Conservation (phyloP, 2,113 vertebrate genomes). For the Tichodroma muraria region DNA sequence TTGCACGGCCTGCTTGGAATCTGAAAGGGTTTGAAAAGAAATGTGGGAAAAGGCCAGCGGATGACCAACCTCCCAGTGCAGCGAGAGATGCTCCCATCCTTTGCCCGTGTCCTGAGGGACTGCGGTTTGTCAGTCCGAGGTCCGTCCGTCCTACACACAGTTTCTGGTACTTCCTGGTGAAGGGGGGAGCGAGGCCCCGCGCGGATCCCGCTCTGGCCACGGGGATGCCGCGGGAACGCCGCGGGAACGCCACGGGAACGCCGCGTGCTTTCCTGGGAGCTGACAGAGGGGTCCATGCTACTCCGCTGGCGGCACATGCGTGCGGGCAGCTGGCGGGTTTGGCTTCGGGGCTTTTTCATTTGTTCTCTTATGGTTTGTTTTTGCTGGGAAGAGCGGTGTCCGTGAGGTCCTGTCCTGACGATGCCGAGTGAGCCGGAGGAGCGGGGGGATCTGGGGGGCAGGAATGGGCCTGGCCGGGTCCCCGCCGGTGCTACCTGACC, state of each 20-base stretch:
- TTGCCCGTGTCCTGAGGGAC: constrained; percentile 26
- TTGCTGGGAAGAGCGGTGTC: neutral
- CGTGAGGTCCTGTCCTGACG: constrained; percentile 34
- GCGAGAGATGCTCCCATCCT: constrained; percentile 21
- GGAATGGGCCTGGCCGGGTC: neutral
- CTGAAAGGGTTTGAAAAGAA: neutral
- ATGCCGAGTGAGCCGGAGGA: constrained; percentile 41
- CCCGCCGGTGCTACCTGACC: constrained; percentile 76
- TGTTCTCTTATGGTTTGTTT: neutral
- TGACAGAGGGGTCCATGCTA: neutral
- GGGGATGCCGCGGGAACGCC: neutral
- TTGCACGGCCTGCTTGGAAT: neutral
- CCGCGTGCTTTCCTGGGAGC: neutral
- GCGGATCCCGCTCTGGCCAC: neutral
- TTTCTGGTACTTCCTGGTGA: neutral
- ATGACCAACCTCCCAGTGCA: constrained; percentile 40
- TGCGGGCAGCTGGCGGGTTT: neutral
- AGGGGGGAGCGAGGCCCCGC: neutral
- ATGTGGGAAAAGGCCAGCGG: neutral
- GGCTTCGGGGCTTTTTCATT: neutral
- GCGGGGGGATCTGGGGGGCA: neutral
- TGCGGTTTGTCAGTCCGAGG: constrained; percentile 13
- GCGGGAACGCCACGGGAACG: too few species aligned
- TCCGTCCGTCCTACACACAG: neutral
- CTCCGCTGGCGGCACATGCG: neutral